Percentiles rank a stretch among this genome's conserved stretches.
These are phyloP conservation scores for Oligia latruncula DNA, from an alignment of 2,888 invertebrate species.

Conservation along the genomic window DNA sequence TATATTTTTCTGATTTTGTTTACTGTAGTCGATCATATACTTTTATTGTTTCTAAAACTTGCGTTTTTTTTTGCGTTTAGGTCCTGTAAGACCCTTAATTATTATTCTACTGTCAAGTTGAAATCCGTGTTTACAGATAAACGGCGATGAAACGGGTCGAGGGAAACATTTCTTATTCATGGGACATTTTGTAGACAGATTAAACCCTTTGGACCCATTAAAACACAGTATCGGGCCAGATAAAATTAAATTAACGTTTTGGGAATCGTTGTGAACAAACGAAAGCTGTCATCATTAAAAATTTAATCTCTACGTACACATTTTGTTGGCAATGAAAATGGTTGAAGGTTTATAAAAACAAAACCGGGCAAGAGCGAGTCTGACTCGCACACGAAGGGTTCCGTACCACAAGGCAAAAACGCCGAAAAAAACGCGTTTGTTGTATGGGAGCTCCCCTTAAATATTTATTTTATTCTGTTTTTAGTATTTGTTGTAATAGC, in stretches of 20 bases:
- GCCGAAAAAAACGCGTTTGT: too few species aligned
- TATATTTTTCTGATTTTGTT: too few species aligned
- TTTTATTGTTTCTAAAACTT: too few species aligned
- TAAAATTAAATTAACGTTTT: slow-evolving; percentile 14
- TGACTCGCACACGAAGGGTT: too few species aligned
- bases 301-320: neutral
- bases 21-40: too few species aligned
- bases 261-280: neutral
- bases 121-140: neutral
- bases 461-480: too few species aligned
- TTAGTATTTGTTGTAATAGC: too few species aligned
- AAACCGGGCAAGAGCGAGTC: too few species aligned
- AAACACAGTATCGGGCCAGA: neutral
- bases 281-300: neutral
- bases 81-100: too few species aligned
- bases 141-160: slow-evolving; percentile 6
- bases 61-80: too few species aligned
- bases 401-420: too few species aligned
- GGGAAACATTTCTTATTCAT: slow-evolving; percentile 12
- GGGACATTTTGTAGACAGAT: slow-evolving; percentile 10
- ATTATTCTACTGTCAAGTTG: neutral
- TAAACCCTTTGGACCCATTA: neutral
- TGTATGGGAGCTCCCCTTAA: too few species aligned
- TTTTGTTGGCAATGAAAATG: neutral
- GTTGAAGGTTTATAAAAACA: neutral